Evolutionary conservation across 1,140 invertebrate species (phyloP).

Genomic region (Chrysomallon squamiferum): DNA sequence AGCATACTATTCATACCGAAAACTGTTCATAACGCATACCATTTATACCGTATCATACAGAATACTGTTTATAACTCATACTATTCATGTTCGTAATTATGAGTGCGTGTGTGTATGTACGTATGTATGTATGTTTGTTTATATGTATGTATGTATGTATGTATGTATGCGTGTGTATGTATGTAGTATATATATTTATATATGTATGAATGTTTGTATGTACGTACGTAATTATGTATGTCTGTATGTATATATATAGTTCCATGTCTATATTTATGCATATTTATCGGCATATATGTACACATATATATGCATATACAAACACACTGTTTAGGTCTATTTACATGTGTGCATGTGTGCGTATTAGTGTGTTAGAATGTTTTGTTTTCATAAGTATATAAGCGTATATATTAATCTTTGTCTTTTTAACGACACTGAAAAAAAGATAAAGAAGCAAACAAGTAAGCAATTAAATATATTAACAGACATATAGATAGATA

Average conservation of each 20-base stretch:
- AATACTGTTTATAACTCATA: too few relatives aligned
- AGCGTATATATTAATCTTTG: background rate
- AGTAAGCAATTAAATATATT: too few relatives aligned
- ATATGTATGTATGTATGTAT: background rate
- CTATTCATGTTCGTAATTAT: too few relatives aligned
- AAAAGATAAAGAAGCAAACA: too few relatives aligned
- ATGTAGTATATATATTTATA: background rate
- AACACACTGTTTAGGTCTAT: background rate
- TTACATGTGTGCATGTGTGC: constrained; percentile 2
- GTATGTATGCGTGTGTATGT: background rate
- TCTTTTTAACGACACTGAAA: too few relatives aligned
- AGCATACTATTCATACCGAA: too few relatives aligned
- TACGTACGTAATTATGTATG: background rate
- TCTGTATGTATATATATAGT: constrained; percentile 4
- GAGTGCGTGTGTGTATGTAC: background rate
- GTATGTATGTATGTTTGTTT: background rate
- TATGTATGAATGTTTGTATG: background rate
- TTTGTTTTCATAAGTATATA: background rate
- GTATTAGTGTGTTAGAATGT: background rate
- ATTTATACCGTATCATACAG: too few relatives aligned
- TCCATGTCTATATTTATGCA: too few relatives aligned
- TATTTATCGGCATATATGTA: too few relatives aligned
- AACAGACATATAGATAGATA: background rate
- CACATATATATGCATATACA: too few relatives aligned
- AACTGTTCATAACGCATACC: too few relatives aligned